Percentiles rank a stretch among this genome's conserved stretches.
phyloP scores from a whole-genome alignment of 2,797 vertebrate species.

The Halcyon leucocephala region DNA sequence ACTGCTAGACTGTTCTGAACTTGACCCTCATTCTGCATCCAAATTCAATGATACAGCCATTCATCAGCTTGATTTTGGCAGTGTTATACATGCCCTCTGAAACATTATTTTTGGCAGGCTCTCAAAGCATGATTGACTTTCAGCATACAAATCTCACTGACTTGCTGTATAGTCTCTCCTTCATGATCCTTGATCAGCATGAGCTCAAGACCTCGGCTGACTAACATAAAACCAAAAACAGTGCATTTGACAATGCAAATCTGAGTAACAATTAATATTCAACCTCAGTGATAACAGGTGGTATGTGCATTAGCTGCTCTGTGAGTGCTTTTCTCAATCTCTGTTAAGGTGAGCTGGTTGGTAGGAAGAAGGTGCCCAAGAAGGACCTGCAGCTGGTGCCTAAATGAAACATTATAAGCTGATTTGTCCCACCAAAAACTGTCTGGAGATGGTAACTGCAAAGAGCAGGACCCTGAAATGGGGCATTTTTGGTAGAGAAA shows the following conservation, averaged over 20 bases:
- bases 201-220: constrained; percentile 20
- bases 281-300: background rate
- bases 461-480: background rate
- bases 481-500: background rate
- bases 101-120: constrained; percentile 70
- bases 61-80: constrained; percentile 75
- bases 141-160: constrained; percentile 68
- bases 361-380: background rate
- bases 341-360: background rate
- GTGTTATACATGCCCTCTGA: constrained; percentile 70
- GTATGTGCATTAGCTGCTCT: background rate
- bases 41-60: constrained; percentile 67
- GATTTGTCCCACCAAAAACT: background rate
- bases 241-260: background rate
- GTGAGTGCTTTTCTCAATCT: background rate
- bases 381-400: background rate
- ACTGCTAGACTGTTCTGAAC: constrained; percentile 46
- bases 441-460: background rate
- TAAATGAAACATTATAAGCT: background rate
- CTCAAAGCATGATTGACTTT: constrained; percentile 66
- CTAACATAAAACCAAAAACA: background rate
- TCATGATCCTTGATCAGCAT: constrained; percentile 37
- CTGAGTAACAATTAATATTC: background rate
- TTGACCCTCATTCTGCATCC: constrained; percentile 68
- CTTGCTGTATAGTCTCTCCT: constrained; percentile 45